These are phyloP conservation scores for Anodontia alba DNA, from an alignment of 2,888 invertebrate species.

Conservation along the genomic window DNA sequence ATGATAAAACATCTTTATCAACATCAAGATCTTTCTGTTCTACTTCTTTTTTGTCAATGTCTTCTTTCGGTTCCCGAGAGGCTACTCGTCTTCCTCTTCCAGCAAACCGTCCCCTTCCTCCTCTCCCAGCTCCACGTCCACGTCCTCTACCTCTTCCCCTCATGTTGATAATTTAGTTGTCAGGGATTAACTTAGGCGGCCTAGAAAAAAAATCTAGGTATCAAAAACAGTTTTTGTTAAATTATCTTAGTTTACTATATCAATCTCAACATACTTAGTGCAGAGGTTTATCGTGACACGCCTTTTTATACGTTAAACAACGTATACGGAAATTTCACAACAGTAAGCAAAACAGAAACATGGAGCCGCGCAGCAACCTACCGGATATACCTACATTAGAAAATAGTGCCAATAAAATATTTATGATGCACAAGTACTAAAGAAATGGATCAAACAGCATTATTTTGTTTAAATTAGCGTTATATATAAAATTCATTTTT, in stretches of 20 bases:
- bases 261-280: background rate
- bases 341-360: constrained; percentile 11
- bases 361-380: background rate
- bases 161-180: constrained; percentile 1
- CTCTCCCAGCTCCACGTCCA: constrained; percentile 17
- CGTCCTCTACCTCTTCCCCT: constrained; percentile 25
- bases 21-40: constrained; percentile 67
- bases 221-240: background rate
- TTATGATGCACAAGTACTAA: no score
- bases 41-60: constrained; percentile 19
- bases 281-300: background rate
- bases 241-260: background rate
- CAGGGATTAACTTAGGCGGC: background rate
- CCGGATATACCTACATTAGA: background rate
- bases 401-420: background rate
- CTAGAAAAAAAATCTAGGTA: constrained; percentile 8
- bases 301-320: constrained; percentile 1
- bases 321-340: constrained; percentile 3
- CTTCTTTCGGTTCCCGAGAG: constrained; percentile 29
- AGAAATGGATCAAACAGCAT: no score
- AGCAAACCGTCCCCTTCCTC: constrained; percentile 17
- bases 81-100: constrained; percentile 31
- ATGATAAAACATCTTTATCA: constrained; percentile 73
- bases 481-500: no score
- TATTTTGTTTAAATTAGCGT: no score